Percentiles rank a stretch among this genome's conserved stretches.
Evolutionary conservation across 2,797 vertebrate genomes (phyloP).

Genomic region (Anguilla marmorata): DNA sequence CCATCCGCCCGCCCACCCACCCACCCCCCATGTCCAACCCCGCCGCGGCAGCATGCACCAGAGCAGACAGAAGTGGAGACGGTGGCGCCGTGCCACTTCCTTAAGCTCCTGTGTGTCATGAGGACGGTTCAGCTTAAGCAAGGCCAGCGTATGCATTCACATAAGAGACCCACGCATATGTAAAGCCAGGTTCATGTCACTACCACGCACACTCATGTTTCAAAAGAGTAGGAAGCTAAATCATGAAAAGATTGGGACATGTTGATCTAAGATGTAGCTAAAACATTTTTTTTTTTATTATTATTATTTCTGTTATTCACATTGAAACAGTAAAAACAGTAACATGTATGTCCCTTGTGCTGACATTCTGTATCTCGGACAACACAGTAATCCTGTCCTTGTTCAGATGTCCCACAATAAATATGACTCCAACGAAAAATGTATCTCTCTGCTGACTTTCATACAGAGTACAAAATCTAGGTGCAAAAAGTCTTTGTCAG

Average conservation of each 20-base stretch:
- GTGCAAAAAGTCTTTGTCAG: slow-evolving; percentile 54
- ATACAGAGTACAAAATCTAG: slow-evolving; percentile 80
- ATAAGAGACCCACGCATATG: not conserved
- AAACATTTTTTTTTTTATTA: slow-evolving; percentile 62
- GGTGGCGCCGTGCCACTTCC: slow-evolving; percentile 41
- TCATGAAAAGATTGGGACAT: slow-evolving; percentile 6
- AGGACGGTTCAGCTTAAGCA: slow-evolving; percentile 40
- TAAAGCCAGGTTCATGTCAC: not conserved
- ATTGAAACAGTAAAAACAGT: slow-evolving; percentile 73
- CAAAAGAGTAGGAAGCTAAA: not conserved
- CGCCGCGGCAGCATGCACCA: slow-evolving; percentile 29
- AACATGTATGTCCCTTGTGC: slow-evolving; percentile 50
- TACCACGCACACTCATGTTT: not conserved
- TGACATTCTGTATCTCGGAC: slow-evolving; percentile 45
- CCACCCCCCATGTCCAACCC: not conserved
- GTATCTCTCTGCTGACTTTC: slow-evolving; percentile 78
- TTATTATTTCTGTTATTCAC: slow-evolving; percentile 75
- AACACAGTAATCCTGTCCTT: slow-evolving; percentile 24
- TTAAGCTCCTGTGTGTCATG: slow-evolving; percentile 16
- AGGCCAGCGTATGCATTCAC: not conserved
- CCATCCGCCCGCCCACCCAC: slow-evolving; percentile 47
- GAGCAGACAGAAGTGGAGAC: slow-evolving; percentile 48
- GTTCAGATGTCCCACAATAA: slow-evolving; percentile 64
- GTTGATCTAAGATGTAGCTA: slow-evolving; percentile 57
- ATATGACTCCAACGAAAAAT: slow-evolving; percentile 81